Conservation (phyloP, 2,797 vertebrate genomes). For the Anguilla pacifica region DNA sequence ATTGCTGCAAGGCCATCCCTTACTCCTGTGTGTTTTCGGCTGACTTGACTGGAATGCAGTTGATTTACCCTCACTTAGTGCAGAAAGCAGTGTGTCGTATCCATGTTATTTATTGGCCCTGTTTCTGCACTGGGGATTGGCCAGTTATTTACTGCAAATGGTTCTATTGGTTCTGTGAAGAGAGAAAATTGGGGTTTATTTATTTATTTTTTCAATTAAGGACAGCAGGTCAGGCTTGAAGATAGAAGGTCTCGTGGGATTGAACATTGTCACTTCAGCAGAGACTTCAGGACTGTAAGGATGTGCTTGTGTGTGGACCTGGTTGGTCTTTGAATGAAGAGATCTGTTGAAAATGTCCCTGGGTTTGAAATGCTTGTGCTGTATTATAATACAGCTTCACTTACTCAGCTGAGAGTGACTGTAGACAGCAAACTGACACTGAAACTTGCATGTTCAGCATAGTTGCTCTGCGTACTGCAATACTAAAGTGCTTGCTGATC, state of each 20-base stretch:
- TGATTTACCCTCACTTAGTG: conserved; percentile 68
- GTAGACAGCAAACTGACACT: not conserved
- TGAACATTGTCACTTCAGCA: conserved; percentile 34
- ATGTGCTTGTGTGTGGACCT: not conserved
- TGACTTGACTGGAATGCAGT: conserved; percentile 63
- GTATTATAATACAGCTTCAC: conserved; percentile 34
- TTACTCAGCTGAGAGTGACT: conserved; percentile 28
- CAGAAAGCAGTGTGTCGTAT: conserved; percentile 53
- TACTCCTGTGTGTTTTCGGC: conserved; percentile 58
- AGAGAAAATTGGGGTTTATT: conserved; percentile 39
- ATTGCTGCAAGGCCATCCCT: conserved; percentile 70
- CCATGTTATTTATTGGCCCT: conserved; percentile 62
- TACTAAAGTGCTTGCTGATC: not conserved
- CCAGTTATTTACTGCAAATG: conserved; percentile 62
- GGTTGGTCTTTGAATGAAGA: conserved; percentile 6
- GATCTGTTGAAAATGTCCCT: conserved; percentile 35
- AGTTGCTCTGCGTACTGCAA: not conserved
- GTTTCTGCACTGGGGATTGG: conserved; percentile 55
- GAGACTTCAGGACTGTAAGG: conserved; percentile 30
- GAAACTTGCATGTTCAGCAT: not conserved
- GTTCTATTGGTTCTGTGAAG: conserved; percentile 46
- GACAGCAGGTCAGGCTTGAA: conserved; percentile 34
- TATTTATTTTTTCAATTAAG: conserved; percentile 56
- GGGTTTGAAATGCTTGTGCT: conserved; percentile 38
- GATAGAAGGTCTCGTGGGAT: conserved; percentile 50